Evolutionary conservation across 2,797 vertebrate species (phyloP).

Genomic region (Sebastiscus tertius): DNA sequence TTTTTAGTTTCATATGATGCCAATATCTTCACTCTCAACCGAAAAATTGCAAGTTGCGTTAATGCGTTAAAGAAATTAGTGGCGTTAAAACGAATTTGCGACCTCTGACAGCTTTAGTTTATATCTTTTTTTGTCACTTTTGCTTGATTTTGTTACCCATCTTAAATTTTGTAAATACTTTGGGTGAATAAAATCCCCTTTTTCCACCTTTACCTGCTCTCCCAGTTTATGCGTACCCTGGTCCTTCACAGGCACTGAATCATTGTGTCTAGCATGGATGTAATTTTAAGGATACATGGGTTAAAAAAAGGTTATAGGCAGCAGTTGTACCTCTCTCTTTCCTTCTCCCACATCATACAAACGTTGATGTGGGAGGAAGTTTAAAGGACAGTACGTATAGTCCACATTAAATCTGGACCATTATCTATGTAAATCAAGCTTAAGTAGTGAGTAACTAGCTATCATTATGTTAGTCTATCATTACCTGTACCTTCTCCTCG

Average conservation of each 20-base stretch:
- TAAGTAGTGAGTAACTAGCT: not conserved
- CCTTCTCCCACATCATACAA: not conserved
- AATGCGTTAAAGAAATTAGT: too few relatives aligned
- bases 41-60: too few relatives aligned
- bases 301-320: too few relatives aligned
- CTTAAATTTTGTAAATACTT: not conserved
- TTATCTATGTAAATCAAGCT: not conserved
- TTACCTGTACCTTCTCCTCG: not conserved
- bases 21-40: too few relatives aligned
- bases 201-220: not conserved
- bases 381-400: not conserved
- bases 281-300: accelerated
- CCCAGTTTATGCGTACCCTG: accelerated
- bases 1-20: too few relatives aligned
- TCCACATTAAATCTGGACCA: not conserved
- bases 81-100: too few relatives aligned
- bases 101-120: too few relatives aligned
- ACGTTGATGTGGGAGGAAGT: not conserved
- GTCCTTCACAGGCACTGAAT: not conserved
- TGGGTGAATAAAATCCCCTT: not conserved
- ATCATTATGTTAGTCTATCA: not conserved
- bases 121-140: not conserved
- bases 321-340: not conserved
- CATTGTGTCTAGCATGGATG: too few relatives aligned
- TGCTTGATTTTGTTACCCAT: not conserved